phyloP scores from a whole-genome alignment of 2,888 invertebrate species.

The Heliconius aoede region DNA sequence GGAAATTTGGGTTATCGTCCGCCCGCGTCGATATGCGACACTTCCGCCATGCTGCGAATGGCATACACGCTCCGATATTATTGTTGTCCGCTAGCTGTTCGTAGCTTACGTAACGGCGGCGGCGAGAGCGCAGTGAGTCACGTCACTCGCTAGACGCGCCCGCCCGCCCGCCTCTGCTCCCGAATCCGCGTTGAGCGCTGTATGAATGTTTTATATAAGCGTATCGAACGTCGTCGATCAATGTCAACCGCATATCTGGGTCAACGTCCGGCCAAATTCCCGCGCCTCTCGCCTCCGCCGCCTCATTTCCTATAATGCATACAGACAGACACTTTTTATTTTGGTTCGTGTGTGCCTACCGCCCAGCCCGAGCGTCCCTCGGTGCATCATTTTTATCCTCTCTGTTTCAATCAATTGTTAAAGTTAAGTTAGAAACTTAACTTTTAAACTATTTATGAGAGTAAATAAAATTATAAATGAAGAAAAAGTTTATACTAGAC shows the following conservation, averaged over 20 bases:
- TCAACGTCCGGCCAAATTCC: slow-evolving; percentile 80
- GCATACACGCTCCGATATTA: slow-evolving; percentile 71
- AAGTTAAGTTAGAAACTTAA: slow-evolving; percentile 21
- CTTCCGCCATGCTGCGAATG: slow-evolving; percentile 73
- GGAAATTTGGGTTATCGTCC: slow-evolving; percentile 81
- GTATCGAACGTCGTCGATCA: slow-evolving; percentile 80
- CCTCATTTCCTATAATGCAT: slow-evolving; percentile 66
- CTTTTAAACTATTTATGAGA: neutral
- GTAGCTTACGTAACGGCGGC: slow-evolving; percentile 63
- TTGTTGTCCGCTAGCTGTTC: slow-evolving; percentile 59
- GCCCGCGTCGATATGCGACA: slow-evolving; percentile 79
- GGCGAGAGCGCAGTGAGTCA: slow-evolving; percentile 51
- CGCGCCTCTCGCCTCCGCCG: slow-evolving; percentile 66
- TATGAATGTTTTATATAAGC: slow-evolving; percentile 71
- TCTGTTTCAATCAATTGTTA: slow-evolving; percentile 4
- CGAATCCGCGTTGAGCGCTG: slow-evolving; percentile 60
- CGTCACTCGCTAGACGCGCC: slow-evolving; percentile 61
- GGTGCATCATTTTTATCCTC: slow-evolving; percentile 11
- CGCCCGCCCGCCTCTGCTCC: slow-evolving; percentile 63
- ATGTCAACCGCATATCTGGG: slow-evolving; percentile 83
- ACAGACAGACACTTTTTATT: slow-evolving; percentile 53
- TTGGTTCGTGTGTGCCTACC: slow-evolving; percentile 30
- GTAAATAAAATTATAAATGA: neutral
- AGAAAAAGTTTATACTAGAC: slow-evolving; percentile 13
- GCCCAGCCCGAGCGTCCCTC: neutral